These are phyloP conservation scores for Hippocampus comes DNA, from an alignment of 2,113 vertebrate genomes.

Conservation along the genomic window DNA sequence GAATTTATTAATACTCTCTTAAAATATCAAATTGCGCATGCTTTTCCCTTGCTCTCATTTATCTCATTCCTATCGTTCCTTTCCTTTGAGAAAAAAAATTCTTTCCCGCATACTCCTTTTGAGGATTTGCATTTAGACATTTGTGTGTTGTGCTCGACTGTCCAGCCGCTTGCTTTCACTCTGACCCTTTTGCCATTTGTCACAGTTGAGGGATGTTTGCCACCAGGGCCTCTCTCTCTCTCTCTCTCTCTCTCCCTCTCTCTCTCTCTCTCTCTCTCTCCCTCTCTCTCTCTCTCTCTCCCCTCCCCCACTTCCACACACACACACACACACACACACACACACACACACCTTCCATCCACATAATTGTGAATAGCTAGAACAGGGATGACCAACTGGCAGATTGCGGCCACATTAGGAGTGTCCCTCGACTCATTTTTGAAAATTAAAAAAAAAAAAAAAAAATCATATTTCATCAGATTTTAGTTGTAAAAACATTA, in stretches of 20 bases:
- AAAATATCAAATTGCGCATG: constrained; percentile 50
- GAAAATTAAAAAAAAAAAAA: no score
- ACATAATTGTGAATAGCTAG: neutral
- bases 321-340: neutral
- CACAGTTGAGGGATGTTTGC: neutral
- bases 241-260: neutral
- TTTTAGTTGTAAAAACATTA: no score
- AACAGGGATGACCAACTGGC: no score
- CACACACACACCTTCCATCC: constrained; percentile 2
- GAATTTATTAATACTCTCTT: constrained; percentile 51
- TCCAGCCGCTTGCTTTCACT: constrained; percentile 4
- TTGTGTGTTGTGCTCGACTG: constrained; percentile 1
- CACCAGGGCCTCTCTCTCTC: neutral
- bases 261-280: constrained; percentile 4
- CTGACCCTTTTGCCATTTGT: constrained; percentile 10
- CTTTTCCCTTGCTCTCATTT: constrained; percentile 12
- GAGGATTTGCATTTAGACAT: neutral
- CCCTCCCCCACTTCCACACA: neutral
- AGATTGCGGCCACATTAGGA: no score
- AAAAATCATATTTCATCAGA: no score
- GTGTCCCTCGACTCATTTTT: no score
- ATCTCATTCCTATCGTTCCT: constrained; percentile 15
- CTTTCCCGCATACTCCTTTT: neutral
- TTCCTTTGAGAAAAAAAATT: constrained; percentile 3
- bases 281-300: constrained; percentile 13